Evolutionary conservation across 2,888 invertebrate species (phyloP).

Genomic region (Diarsia mendica): DNA sequence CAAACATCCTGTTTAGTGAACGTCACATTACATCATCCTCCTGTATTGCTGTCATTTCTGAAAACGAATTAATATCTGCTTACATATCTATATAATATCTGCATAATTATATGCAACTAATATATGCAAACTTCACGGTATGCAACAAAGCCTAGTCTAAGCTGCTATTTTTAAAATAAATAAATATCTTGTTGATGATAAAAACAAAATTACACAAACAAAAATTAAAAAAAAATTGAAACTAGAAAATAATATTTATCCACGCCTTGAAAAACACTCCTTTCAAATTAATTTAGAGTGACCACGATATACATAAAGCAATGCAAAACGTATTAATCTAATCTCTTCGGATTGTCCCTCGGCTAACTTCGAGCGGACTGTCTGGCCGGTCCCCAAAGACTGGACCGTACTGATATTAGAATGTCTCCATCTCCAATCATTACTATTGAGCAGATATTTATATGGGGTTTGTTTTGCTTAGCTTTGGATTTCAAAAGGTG

Average conservation of each 20-base stretch:
- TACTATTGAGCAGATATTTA: slow-evolving; percentile 49
- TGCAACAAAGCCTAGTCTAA: too few relatives aligned
- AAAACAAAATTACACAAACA: too few relatives aligned
- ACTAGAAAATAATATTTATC: background rate
- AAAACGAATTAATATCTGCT: too few relatives aligned
- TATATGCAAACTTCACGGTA: too few relatives aligned
- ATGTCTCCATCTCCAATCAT: slow-evolving; percentile 76
- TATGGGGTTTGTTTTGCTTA: slow-evolving; percentile 22
- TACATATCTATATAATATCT: too few relatives aligned
- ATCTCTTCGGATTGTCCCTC: slow-evolving; percentile 69
- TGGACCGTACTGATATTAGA: slow-evolving; percentile 75
- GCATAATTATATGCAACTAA: too few relatives aligned
- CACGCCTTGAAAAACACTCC: background rate
- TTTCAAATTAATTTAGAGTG: slow-evolving; percentile 34
- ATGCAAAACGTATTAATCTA: slow-evolving; percentile 77
- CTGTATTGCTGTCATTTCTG: background rate
- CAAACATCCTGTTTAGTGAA: background rate
- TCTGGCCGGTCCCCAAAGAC: slow-evolving; percentile 75
- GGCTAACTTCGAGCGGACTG: slow-evolving; percentile 68
- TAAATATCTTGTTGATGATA: too few relatives aligned
- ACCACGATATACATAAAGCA: slow-evolving; percentile 57
- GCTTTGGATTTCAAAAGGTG: background rate
- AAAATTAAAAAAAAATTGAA: background rate
- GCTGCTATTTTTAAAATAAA: too few relatives aligned
- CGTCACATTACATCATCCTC: background rate